phyloP scores from a whole-genome alignment of 2,797 vertebrate species.

The Sylvia borin region DNA sequence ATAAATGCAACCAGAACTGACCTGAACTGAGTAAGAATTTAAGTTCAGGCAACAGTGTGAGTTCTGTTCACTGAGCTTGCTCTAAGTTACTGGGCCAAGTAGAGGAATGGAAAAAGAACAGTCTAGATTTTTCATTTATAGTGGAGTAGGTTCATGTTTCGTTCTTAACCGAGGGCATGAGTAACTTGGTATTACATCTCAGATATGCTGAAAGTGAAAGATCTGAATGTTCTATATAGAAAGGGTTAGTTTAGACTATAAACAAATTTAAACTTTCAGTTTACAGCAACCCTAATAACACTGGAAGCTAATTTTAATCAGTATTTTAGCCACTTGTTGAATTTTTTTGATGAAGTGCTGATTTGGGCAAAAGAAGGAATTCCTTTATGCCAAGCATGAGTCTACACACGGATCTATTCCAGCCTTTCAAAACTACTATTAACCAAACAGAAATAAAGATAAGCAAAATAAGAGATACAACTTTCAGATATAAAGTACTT shows the following conservation, averaged over 20 bases:
- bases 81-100: neutral
- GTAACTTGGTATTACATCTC: neutral
- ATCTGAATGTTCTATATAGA: neutral
- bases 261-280: neutral
- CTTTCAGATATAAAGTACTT: neutral
- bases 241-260: neutral
- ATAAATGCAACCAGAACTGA: neutral
- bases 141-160: neutral
- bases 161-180: neutral
- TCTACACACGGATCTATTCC: neutral
- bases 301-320: neutral
- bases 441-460: neutral
- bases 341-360: neutral
- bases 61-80: neutral
- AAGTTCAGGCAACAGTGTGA: neutral
- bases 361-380: neutral
- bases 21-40: neutral
- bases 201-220: neutral
- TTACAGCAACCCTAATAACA: neutral
- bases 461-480: neutral
- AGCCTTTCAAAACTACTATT: neutral
- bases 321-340: neutral
- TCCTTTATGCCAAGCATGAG: neutral
- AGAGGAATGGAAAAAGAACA: neutral
- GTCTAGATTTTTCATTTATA: neutral